phyloP scores from a whole-genome alignment of 2,797 vertebrate species.

The Schizopygopsis malacanthus region DNA sequence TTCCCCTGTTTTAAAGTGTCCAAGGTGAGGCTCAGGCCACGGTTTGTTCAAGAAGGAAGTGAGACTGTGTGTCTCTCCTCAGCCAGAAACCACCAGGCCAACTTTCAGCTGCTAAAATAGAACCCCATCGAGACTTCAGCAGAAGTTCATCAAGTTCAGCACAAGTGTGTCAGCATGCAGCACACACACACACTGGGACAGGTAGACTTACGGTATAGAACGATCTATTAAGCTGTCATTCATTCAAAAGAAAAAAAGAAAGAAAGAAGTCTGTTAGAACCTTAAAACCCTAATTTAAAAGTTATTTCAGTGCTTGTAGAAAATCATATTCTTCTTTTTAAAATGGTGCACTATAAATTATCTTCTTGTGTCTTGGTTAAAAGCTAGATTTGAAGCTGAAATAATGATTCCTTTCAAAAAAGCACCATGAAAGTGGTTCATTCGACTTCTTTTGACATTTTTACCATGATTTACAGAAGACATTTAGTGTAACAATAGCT shows the following conservation, averaged over 20 bases:
- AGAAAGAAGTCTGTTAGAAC: not conserved
- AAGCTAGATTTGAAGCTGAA: not conserved
- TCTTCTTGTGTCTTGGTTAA: not conserved
- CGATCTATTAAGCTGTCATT: slow-evolving; percentile 13
- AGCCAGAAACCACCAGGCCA: slow-evolving; percentile 30
- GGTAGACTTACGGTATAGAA: not conserved
- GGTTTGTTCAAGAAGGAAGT: slow-evolving; percentile 35
- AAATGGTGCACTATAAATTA: not conserved
- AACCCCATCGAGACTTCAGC: slow-evolving; percentile 22
- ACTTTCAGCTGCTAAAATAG: slow-evolving; percentile 52
- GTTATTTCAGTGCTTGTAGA: not conserved
- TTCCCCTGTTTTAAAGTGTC: slow-evolving; percentile 5
- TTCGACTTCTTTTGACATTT: not conserved
- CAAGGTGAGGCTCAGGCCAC: slow-evolving; percentile 19
- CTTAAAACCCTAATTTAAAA: not conserved
- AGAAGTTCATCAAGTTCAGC: slow-evolving; percentile 39
- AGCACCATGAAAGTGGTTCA: not conserved
- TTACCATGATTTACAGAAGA: not conserved
- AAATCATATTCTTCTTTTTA: not conserved
- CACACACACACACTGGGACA: not conserved
- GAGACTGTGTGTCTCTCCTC: slow-evolving; percentile 32
- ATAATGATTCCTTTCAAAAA: not conserved
- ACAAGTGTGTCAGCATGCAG: slow-evolving; percentile 4
- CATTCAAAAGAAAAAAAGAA: not conserved
- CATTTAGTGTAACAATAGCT: not conserved